Conservation (phyloP, 1,140 invertebrate species). For the Wasmannia auropunctata region DNA sequence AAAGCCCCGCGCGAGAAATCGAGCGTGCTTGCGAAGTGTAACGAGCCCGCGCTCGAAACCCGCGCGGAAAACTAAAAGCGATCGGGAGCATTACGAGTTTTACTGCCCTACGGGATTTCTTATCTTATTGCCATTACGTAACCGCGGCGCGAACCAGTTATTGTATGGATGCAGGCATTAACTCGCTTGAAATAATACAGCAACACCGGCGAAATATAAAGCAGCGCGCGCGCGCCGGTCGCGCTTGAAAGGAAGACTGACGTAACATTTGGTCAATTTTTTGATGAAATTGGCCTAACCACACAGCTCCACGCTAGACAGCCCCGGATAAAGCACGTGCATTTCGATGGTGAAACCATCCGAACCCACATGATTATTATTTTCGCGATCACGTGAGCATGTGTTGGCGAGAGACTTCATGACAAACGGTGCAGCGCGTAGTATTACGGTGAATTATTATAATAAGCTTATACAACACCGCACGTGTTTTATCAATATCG, state of each 20-base stretch:
- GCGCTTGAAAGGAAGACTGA: conserved; percentile 62
- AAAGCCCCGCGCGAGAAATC: conserved; percentile 61
- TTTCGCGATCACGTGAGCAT: background rate
- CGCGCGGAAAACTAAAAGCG: conserved; percentile 70
- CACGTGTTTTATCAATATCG: background rate
- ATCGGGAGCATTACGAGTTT: conserved; percentile 69
- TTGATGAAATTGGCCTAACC: conserved; percentile 54
- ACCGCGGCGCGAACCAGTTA: conserved; percentile 59
- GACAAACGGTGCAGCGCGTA: background rate
- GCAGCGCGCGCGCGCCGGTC: background rate
- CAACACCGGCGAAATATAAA: conserved; percentile 53
- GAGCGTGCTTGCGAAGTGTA: conserved; percentile 65
- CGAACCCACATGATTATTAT: background rate
- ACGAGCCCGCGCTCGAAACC: conserved; percentile 42
- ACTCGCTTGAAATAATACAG: conserved; percentile 67
- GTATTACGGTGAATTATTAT: background rate
- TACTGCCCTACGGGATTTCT: conserved; percentile 75
- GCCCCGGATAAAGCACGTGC: background rate
- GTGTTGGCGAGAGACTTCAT: background rate
- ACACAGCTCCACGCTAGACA: background rate
- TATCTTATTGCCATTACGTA: conserved; percentile 70
- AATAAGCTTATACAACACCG: background rate
- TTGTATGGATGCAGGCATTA: conserved; percentile 72
- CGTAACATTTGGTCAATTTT: conserved; percentile 62
- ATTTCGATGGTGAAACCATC: conserved; percentile 17